A percentile compares a stretch with the other conserved stretches of the same genome.
phyloP scores from a whole-genome alignment of 2,797 vertebrate species.

The Malurus splendens region DNA sequence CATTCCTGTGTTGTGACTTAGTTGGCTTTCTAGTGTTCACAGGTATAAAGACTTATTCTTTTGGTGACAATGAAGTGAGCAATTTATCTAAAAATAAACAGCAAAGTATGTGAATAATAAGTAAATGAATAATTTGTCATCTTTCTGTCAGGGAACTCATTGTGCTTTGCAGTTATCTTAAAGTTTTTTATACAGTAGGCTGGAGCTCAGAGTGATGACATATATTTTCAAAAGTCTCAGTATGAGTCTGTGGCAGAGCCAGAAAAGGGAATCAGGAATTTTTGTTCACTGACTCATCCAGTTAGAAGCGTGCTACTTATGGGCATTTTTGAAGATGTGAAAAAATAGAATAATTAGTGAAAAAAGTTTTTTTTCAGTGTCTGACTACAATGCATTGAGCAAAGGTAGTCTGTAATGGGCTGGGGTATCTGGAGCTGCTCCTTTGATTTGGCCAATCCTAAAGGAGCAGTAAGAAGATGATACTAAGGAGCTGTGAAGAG shows the following conservation, averaged over 20 bases:
- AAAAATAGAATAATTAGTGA: neutral
- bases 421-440: neutral
- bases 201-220: neutral
- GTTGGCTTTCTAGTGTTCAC: neutral
- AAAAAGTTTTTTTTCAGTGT: neutral
- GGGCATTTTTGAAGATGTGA: neutral
- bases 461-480: neutral
- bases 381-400: neutral
- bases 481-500: neutral
- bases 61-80: neutral
- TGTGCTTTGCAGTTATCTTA: neutral
- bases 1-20: neutral
- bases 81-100: constrained; percentile 16
- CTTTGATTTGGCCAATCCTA: neutral
- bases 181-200: neutral
- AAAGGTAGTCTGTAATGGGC: neutral
- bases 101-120: neutral
- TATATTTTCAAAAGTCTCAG: neutral
- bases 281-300: neutral
- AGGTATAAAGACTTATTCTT: neutral
- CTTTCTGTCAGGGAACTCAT: neutral
- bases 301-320: neutral
- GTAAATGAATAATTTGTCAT: constrained; percentile 3
- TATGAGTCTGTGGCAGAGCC: neutral
- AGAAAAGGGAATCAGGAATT: neutral